Percentiles rank a stretch among this genome's conserved stretches.
phyloP scores from a whole-genome alignment of 1,140 invertebrate species.

The Bathynomus jamesi region DNA sequence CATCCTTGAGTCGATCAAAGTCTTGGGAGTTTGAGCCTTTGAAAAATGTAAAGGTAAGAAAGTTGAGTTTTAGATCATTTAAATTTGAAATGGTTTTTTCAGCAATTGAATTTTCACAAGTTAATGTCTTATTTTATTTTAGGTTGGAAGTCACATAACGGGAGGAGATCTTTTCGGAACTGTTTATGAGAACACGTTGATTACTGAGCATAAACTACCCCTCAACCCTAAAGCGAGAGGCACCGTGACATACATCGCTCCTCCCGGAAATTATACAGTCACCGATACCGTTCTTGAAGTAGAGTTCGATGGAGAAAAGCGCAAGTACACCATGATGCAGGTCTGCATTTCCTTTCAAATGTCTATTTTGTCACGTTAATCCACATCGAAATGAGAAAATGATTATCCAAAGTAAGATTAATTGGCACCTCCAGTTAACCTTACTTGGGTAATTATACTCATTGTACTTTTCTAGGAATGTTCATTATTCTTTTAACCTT shows the following conservation, averaged over 20 bases:
- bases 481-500: no score
- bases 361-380: no score
- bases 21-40: constrained; percentile 91
- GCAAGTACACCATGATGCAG: constrained; percentile 88
- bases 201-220: constrained; percentile 88
- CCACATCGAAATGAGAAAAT: no score
- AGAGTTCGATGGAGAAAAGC: constrained; percentile 93
- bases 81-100: not conserved
- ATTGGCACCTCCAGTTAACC: no score
- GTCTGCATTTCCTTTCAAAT: no score
- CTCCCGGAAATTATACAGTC: constrained; percentile 87
- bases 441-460: no score
- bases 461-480: no score
- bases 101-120: not conserved
- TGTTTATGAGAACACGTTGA: constrained; percentile 93
- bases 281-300: constrained; percentile 89
- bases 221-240: constrained; percentile 89
- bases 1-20: constrained; percentile 69
- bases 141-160: constrained; percentile 90
- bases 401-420: no score
- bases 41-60: constrained; percentile 61
- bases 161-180: constrained; percentile 95
- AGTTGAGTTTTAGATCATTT: not conserved
- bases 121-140: constrained; percentile 27
- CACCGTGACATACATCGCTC: constrained; percentile 92